These are phyloP conservation scores for Nibea coibor DNA, from an alignment of 2,113 vertebrate genomes.

Conservation along the genomic window DNA sequence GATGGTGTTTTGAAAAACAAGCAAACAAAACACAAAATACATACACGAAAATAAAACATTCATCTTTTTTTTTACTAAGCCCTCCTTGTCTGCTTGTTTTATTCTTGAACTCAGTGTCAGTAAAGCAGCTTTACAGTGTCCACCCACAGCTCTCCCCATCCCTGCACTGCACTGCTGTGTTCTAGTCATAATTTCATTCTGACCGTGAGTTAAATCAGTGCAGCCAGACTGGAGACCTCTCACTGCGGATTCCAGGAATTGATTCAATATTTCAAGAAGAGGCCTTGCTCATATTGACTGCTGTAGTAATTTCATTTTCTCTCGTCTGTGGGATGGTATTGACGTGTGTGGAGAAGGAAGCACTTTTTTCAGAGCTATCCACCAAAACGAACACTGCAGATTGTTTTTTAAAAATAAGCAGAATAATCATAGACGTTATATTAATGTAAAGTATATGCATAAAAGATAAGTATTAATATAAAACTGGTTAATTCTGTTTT, in stretches of 20 bases:
- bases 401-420: not conserved
- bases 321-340: conserved; percentile 12
- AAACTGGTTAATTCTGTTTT: not conserved
- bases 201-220: conserved; percentile 68
- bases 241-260: conserved; percentile 71
- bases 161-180: conserved; percentile 17
- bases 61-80: conserved; percentile 46
- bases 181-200: conserved; percentile 64
- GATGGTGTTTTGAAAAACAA: conserved; percentile 50
- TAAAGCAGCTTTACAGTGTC: conserved; percentile 3
- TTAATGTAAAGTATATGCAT: no score
- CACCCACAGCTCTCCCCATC: not conserved
- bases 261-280: conserved; percentile 75
- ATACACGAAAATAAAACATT: conserved; percentile 66
- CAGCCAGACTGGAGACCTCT: conserved; percentile 64
- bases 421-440: not conserved
- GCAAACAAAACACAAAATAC: conserved; percentile 52
- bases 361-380: not conserved
- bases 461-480: not conserved
- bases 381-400: not conserved
- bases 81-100: conserved; percentile 20
- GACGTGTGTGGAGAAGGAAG: not conserved
- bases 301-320: conserved; percentile 67
- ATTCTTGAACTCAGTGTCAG: not conserved
- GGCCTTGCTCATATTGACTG: conserved; percentile 54